Percentiles rank a stretch among this genome's conserved stretches.
These are phyloP conservation scores for Brevimyrus niger DNA, from an alignment of 2,113 vertebrate species.

Conservation along the genomic window DNA sequence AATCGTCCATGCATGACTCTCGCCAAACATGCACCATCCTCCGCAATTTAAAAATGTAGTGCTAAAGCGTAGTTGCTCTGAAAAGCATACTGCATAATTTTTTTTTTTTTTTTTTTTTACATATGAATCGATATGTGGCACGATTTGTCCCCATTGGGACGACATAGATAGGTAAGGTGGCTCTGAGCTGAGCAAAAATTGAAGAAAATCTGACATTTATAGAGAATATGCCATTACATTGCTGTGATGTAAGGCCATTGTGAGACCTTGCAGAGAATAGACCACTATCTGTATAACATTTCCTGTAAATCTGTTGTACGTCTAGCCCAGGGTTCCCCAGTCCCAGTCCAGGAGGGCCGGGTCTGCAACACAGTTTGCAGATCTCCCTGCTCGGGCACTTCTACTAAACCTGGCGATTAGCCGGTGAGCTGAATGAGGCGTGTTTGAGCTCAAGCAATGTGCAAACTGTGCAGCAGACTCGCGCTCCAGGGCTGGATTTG, in stretches of 20 bases:
- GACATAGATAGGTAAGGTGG: neutral
- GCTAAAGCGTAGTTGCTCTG: neutral
- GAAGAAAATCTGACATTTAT: neutral
- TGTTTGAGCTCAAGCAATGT: neutral
- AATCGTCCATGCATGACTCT: neutral
- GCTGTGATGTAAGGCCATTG: neutral
- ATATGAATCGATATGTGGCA: neutral
- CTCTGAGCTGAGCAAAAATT: neutral
- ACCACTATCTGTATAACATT: neutral
- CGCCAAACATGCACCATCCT: neutral
- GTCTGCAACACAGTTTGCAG: neutral
- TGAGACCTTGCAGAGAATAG: neutral
- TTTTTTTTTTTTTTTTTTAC: neutral
- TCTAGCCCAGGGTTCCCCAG: neutral
- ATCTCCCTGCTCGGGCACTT: neutral
- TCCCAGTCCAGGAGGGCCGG: too few species aligned
- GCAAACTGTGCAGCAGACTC: neutral
- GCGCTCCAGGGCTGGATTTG: neutral
- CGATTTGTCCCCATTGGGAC: slow-evolving; percentile 2
- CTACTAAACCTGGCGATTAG: neutral
- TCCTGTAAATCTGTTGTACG: neutral
- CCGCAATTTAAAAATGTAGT: neutral
- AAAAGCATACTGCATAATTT: neutral
- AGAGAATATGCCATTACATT: neutral
- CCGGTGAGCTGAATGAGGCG: neutral